Conservation (phyloP, 2,113 vertebrate genomes). For the Rafetus swinhoei region DNA sequence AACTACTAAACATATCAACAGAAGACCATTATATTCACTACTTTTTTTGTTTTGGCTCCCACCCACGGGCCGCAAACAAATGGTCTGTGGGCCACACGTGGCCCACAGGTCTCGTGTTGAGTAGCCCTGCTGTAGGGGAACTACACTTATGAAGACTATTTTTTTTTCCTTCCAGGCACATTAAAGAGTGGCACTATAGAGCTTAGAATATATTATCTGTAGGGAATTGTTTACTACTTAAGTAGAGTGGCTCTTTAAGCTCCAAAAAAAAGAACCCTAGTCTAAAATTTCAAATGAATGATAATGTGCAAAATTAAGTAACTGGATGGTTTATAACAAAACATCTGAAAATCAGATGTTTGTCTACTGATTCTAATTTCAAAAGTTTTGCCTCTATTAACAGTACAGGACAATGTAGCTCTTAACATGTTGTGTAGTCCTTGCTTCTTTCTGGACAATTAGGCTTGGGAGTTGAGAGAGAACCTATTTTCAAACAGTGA, state of each 20-base stretch:
- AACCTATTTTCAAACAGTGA: neutral
- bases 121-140: too few species aligned
- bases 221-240: neutral
- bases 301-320: neutral
- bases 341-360: neutral
- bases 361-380: neutral
- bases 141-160: neutral
- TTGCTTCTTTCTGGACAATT: neutral
- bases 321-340: neutral
- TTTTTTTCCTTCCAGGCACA: neutral
- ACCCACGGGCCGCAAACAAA: too few species aligned
- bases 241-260: neutral
- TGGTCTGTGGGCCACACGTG: too few species aligned
- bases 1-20: too few species aligned
- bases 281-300: neutral
- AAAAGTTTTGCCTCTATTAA: neutral
- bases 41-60: too few species aligned
- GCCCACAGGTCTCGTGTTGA: too few species aligned
- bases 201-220: neutral
- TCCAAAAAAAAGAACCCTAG: neutral
- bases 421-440: neutral
- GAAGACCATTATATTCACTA: too few species aligned
- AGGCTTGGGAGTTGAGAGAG: neutral
- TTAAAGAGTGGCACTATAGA: neutral
- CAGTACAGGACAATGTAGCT: neutral